Percentiles rank a stretch among this genome's conserved stretches.
phyloP scores from a whole-genome alignment of 2,888 invertebrate genomes.

The Tenthredo amoena region DNA sequence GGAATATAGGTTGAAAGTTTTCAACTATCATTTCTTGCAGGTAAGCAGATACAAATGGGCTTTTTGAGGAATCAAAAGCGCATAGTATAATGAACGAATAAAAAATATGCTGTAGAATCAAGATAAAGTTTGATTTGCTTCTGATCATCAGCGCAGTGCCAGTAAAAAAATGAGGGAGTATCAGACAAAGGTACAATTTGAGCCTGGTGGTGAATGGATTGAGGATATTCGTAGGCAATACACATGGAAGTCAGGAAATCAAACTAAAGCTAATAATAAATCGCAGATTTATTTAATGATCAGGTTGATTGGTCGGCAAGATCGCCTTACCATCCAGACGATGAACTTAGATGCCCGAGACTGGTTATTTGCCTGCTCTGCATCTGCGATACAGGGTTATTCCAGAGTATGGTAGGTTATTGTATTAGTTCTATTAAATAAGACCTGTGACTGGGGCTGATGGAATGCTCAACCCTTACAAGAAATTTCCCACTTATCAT shows the following conservation, averaged over 20 bases:
- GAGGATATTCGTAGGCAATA: conserved; percentile 78
- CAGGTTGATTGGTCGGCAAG: conserved; percentile 80
- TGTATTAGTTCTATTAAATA: conserved; percentile 18
- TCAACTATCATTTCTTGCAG: conserved; percentile 80
- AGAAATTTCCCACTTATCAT: not conserved
- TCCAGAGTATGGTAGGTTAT: conserved; percentile 83
- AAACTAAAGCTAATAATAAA: conserved; percentile 81
- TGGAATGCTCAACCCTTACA: not conserved
- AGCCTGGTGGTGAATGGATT: conserved; percentile 79
- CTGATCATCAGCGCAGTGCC: conserved; percentile 72
- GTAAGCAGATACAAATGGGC: conserved; percentile 71
- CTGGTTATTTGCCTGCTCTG: conserved; percentile 90
- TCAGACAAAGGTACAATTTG: conserved; percentile 72
- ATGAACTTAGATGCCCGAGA: conserved; percentile 85
- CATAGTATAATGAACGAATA: not conserved
- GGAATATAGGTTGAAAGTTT: conserved; percentile 75
- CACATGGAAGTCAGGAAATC: conserved; percentile 79
- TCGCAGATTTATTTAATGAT: conserved; percentile 83
- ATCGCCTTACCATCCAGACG: conserved; percentile 83
- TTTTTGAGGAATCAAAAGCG: not conserved
- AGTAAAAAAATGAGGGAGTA: conserved; percentile 75
- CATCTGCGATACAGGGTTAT: conserved; percentile 79
- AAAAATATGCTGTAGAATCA: conserved; percentile 5
- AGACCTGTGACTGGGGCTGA: conserved; percentile 57
- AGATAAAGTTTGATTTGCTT: conserved; percentile 28